A percentile compares a stretch with the other conserved stretches of the same genome.
phyloP scores from a whole-genome alignment of 92 coral and sea anemone genomes.

The Parazoanthus atlanticus region DNA sequence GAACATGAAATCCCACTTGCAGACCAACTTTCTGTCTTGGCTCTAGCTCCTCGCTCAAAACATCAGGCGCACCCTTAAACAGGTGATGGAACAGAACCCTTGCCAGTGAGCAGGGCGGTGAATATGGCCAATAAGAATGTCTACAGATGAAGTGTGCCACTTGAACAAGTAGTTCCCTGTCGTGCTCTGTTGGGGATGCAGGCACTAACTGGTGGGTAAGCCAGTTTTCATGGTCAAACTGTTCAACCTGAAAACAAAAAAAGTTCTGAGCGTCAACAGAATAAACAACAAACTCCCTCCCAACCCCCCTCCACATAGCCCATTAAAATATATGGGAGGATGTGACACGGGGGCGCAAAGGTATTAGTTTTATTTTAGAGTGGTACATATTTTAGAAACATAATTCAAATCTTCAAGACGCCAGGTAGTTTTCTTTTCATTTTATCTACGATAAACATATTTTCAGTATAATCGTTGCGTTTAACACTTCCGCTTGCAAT shows the following conservation, averaged over 20 bases:
- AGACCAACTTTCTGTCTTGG: slow-evolving; percentile 44
- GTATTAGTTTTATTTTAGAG: too few species aligned
- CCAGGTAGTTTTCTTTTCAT: too few species aligned
- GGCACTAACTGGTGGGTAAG: slow-evolving; percentile 62
- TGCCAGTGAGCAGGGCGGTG: slow-evolving; percentile 56
- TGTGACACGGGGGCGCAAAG: too few species aligned
- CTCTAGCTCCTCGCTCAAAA: slow-evolving; percentile 22
- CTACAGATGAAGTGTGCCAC: slow-evolving; percentile 46
- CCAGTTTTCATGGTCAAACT: slow-evolving; percentile 75
- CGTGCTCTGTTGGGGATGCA: slow-evolving; percentile 49
- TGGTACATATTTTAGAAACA: too few species aligned
- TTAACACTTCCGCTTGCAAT: too few species aligned
- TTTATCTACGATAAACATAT: too few species aligned
- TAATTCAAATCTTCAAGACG: too few species aligned
- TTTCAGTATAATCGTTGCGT: too few species aligned
- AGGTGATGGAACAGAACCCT: slow-evolving; percentile 69
- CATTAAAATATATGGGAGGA: too few species aligned
- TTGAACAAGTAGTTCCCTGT: slow-evolving; percentile 39
- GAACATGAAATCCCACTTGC: slow-evolving; percentile 40
- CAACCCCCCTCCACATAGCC: too few species aligned
- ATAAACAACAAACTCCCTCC: too few species aligned
- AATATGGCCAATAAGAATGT: slow-evolving; percentile 29
- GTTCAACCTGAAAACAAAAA: slow-evolving; percentile 56
- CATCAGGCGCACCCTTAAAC: slow-evolving; percentile 58
- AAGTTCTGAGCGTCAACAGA: too few species aligned